Evolutionary conservation across 2,113 vertebrate genomes (phyloP).

Genomic region (Sinocyclocheilus grahami): DNA sequence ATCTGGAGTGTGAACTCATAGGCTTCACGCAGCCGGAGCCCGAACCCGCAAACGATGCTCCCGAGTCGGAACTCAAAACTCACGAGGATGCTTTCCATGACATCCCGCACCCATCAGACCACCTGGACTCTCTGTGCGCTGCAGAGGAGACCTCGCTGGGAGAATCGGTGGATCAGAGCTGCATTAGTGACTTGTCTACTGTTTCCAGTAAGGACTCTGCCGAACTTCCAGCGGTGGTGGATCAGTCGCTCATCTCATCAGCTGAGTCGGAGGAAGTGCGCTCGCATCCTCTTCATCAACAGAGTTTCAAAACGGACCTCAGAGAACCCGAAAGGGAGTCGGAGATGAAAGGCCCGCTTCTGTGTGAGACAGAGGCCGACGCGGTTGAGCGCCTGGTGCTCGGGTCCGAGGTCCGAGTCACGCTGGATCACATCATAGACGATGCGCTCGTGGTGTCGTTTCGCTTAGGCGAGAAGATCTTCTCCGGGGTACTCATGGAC

Average conservation of each 20-base stretch:
- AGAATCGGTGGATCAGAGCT: slow-evolving; percentile 46
- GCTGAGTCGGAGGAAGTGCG: slow-evolving; percentile 43
- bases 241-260: slow-evolving; percentile 46
- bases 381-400: slow-evolving; percentile 76
- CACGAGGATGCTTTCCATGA: slow-evolving; percentile 54
- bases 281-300: slow-evolving; percentile 12
- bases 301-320: slow-evolving; percentile 34
- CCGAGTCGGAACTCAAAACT: slow-evolving; percentile 41
- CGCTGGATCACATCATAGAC: slow-evolving; percentile 96
- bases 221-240: slow-evolving; percentile 23
- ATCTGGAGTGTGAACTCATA: slow-evolving; percentile 41
- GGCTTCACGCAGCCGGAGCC: slow-evolving; percentile 40
- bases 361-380: slow-evolving; percentile 15
- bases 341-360: slow-evolving; percentile 40
- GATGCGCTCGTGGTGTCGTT: slow-evolving; percentile 97
- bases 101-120: slow-evolving; percentile 43
- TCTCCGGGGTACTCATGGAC: slow-evolving; percentile 97
- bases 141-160: slow-evolving; percentile 43
- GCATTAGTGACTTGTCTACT: slow-evolving; percentile 50
- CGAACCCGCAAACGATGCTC: slow-evolving; percentile 38
- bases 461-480: slow-evolving; percentile 90
- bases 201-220: slow-evolving; percentile 47
- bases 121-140: slow-evolving; percentile 42
- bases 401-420: slow-evolving; percentile 92
- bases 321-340: slow-evolving; percentile 7